Evolutionary conservation across 1,140 invertebrate genomes (phyloP).

Genomic region (Trichonephila inaurata): DNA sequence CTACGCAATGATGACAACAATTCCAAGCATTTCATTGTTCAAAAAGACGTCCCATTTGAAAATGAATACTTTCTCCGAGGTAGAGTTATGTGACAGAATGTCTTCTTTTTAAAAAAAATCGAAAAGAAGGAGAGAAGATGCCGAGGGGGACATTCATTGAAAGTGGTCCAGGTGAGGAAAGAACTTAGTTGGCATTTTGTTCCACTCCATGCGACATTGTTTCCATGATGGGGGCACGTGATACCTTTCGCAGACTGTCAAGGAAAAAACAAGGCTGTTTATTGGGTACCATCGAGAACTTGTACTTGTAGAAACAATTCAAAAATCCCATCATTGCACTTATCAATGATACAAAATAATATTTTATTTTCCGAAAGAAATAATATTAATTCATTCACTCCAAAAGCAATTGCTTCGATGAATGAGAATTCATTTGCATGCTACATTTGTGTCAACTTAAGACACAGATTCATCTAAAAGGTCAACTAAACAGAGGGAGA

Average conservation of each 20-base stretch:
- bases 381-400: too few relatives aligned
- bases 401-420: too few relatives aligned
- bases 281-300: not conserved
- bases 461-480: too few relatives aligned
- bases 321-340: too few relatives aligned
- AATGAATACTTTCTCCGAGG: not conserved
- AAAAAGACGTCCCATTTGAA: not conserved
- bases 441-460: too few relatives aligned
- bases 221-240: not conserved
- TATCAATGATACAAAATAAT: too few relatives aligned
- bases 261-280: not conserved
- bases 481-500: too few relatives aligned
- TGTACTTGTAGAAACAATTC: not conserved
- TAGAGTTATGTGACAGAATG: not conserved
- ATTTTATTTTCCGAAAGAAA: too few relatives aligned
- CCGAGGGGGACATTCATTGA: not conserved
- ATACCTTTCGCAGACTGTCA: not conserved
- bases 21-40: not conserved
- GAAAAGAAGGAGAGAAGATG: not conserved
- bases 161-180: not conserved
- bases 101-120: not conserved
- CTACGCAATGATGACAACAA: not conserved
- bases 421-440: too few relatives aligned
- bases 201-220: slow-evolving; percentile 27
- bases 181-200: slow-evolving; percentile 26